phyloP scores from a whole-genome alignment of 1,140 invertebrate genomes.

The Halyomorpha halys region DNA sequence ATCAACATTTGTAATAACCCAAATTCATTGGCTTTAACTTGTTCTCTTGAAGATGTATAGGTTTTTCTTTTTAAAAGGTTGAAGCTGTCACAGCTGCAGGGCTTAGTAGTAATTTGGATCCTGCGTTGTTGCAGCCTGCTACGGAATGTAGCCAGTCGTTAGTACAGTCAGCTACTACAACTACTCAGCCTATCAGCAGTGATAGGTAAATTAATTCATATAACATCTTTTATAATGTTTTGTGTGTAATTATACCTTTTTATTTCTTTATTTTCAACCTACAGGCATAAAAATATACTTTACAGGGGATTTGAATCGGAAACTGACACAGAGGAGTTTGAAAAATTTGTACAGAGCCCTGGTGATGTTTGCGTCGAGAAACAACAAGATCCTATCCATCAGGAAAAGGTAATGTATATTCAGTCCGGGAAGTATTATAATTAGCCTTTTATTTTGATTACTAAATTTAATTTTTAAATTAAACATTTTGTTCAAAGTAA shows the following conservation, averaged over 20 bases:
- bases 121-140: conserved; percentile 35
- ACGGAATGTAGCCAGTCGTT: conserved; percentile 34
- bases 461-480: too few species aligned
- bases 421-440: too few species aligned
- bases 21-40: neutral
- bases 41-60: neutral
- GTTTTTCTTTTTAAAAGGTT: conserved; percentile 27
- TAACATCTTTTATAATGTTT: neutral
- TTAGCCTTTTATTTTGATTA: too few species aligned
- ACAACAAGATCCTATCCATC: neutral
- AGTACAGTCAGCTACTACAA: conserved; percentile 29
- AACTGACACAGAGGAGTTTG: conserved; percentile 72
- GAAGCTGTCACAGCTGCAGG: conserved; percentile 37
- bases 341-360: conserved; percentile 56
- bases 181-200: conserved; percentile 28
- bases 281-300: neutral
- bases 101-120: conserved; percentile 36
- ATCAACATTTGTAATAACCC: too few species aligned
- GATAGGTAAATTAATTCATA: conserved; percentile 34
- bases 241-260: neutral
- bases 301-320: conserved; percentile 63
- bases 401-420: too few species aligned
- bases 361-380: conserved; percentile 34
- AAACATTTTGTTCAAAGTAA: too few species aligned
- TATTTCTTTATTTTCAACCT: conserved; percentile 4